Conservation (phyloP, 2,888 invertebrate genomes). For the Aromia moschata region DNA sequence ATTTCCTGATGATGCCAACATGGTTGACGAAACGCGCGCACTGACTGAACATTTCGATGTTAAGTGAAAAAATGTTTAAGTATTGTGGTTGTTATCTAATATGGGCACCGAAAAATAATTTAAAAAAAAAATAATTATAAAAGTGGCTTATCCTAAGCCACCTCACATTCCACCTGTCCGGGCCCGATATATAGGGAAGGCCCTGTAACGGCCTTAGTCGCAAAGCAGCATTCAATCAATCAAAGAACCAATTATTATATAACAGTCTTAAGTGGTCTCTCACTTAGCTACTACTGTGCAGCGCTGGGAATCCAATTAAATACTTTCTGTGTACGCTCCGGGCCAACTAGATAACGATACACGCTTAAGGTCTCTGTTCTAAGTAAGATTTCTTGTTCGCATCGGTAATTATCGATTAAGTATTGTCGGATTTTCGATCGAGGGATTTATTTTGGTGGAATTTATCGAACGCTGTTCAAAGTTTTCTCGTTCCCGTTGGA, state of each 20-base stretch:
- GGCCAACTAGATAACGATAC: conserved; percentile 45
- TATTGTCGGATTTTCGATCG: conserved; percentile 9
- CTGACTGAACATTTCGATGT: no score
- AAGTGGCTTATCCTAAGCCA: neutral
- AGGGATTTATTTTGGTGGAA: conserved; percentile 2
- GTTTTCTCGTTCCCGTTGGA: neutral
- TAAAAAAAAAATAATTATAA: neutral
- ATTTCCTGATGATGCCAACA: no score
- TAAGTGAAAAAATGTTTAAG: no score
- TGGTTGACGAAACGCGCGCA: no score
- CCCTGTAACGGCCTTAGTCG: conserved; percentile 35
- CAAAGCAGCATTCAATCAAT: conserved; percentile 45
- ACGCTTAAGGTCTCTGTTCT: conserved; percentile 41
- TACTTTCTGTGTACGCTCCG: conserved; percentile 41
- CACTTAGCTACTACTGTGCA: conserved; percentile 47
- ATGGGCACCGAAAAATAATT: no score
- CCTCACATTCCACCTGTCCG: conserved; percentile 18
- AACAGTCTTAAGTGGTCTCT: conserved; percentile 50
- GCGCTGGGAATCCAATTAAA: conserved; percentile 48
- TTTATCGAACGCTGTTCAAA: neutral
- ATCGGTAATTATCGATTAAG: conserved; percentile 27
- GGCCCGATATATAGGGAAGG: neutral
- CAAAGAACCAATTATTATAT: conserved; percentile 51
- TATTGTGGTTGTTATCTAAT: no score
- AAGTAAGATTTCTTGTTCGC: conserved; percentile 45